A percentile compares a stretch with the other conserved stretches of the same genome.
Evolutionary conservation across 2,888 invertebrate species (phyloP).

Genomic region (Amblyteles armatorius): DNA sequence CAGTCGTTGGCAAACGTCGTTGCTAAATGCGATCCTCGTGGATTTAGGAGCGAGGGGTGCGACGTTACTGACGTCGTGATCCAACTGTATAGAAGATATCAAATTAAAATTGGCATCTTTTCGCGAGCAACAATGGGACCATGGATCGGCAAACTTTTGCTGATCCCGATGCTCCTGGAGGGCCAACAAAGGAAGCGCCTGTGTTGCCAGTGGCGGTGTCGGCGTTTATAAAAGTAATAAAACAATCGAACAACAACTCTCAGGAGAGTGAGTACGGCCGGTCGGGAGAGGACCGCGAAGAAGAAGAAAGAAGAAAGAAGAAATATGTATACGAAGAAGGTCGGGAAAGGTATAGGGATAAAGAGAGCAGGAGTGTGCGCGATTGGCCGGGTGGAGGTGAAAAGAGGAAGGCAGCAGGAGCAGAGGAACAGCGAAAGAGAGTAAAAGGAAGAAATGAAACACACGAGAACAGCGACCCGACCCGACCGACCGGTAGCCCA

Average conservation of each 20-base stretch:
- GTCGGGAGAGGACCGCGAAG: slow-evolving; percentile 58
- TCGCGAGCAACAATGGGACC: slow-evolving; percentile 77
- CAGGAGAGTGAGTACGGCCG: slow-evolving; percentile 70
- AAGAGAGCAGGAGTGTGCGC: slow-evolving; percentile 61
- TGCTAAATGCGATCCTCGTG: neutral
- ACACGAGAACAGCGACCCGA: slow-evolving; percentile 82
- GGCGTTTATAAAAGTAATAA: slow-evolving; percentile 81
- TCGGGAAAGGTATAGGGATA: slow-evolving; percentile 63
- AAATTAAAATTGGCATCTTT: slow-evolving; percentile 81
- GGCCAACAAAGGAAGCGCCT: slow-evolving; percentile 79
- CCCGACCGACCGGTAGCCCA: slow-evolving; percentile 83
- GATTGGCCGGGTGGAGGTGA: slow-evolving; percentile 55
- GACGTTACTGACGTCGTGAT: slow-evolving; percentile 54
- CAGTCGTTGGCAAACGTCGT: too few species aligned
- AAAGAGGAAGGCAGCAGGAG: slow-evolving; percentile 69
- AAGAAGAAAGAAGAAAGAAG: slow-evolving; percentile 56
- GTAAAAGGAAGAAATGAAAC: slow-evolving; percentile 74
- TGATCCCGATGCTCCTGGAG: slow-evolving; percentile 43
- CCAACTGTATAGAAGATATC: slow-evolving; percentile 71
- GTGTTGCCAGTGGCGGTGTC: slow-evolving; percentile 64
- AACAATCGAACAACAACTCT: slow-evolving; percentile 80
- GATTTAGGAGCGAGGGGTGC: slow-evolving; percentile 12
- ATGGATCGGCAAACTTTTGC: slow-evolving; percentile 43
- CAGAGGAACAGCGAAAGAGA: slow-evolving; percentile 68
- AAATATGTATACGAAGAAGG: slow-evolving; percentile 65